Evolutionary conservation across 2,888 invertebrate species (phyloP), one percentile per base, ranked within the genome.

Genomic region (Panzeria rudis): DNA sequence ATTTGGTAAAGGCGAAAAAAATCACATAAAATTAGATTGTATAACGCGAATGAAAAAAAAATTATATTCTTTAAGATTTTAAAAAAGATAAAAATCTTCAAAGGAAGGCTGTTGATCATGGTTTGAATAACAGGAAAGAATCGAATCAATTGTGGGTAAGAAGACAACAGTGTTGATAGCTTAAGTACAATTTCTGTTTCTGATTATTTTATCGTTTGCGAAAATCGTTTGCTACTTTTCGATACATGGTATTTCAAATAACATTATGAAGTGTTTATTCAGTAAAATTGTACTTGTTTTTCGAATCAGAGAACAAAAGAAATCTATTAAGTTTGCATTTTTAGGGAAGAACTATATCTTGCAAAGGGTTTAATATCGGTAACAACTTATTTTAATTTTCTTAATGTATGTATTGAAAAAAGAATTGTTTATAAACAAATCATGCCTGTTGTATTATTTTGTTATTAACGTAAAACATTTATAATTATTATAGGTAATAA

Each of bases 51-150:
- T 15, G 5, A 29, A 73, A 50, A 38, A 77, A 66, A 13, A 0
- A 50, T 59, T 50, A 13, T 47, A 32, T 71, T 52, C 54, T 75
- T 56, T 20, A 54, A 52, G 71, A 80, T 80, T 71, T 84, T 29
- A 17, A 25, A 47, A 52, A 76, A 83, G 79, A 84, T 84, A 80
- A 29, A 50, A 64, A 84, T 80, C 72, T 66, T 47, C 23, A 77
- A 68, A 66, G n/a, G 25, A 50, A 64, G 61, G 61, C 68, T 80
- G 76, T 80, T 84, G 71, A 76, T 59, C 56, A 71, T 50, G 56
- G 41, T 44, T 29, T 44, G 44, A 54, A 73, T 25, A 50, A 23
- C 38, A 32, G 15, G 11, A 32, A 44, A 11, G 0, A 13, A 23
- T 23, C 2, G 2, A 8, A 54, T 25, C 9, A 3, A 0, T 7